phyloP scores from a whole-genome alignment of 2,888 invertebrate genomes.

The Neria commutata region DNA sequence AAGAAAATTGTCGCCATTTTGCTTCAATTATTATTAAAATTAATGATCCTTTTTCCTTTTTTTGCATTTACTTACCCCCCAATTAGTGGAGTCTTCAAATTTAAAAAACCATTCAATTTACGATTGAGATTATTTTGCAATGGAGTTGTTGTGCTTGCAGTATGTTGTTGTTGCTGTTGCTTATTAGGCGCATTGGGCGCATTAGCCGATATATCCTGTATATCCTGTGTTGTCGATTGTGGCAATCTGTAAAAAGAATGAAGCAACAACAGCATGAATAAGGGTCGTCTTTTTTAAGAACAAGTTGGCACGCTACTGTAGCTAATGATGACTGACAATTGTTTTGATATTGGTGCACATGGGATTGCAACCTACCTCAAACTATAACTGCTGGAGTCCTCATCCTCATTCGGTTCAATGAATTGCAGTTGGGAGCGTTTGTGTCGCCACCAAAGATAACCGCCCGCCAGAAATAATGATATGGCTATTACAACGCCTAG shows the following conservation, averaged over 20 bases:
- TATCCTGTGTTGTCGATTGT: conserved; percentile 53
- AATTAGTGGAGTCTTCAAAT: conserved; percentile 59
- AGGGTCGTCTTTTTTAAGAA: too few relatives aligned
- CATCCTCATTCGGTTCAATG: conserved; percentile 61
- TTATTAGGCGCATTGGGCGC: too few relatives aligned
- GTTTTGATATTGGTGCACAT: background rate
- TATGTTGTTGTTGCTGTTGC: conserved; percentile 33
- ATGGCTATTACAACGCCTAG: conserved; percentile 59
- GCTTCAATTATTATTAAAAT: background rate
- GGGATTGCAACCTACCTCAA: conserved; percentile 49
- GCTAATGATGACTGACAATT: background rate
- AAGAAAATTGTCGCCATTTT: background rate
- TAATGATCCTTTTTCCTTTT: background rate
- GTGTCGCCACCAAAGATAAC: conserved; percentile 62
- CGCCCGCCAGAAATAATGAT: conserved; percentile 59
- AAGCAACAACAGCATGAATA: too few relatives aligned
- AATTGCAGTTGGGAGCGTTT: conserved; percentile 61
- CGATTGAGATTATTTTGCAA: conserved; percentile 60
- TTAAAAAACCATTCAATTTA: conserved; percentile 60
- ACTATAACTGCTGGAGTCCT: conserved; percentile 60
- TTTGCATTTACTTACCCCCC: conserved; percentile 51
- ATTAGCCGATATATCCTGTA: too few relatives aligned
- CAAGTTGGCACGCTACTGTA: background rate
- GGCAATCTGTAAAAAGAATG: conserved; percentile 35
- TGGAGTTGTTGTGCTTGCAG: conserved; percentile 48